These are phyloP conservation scores for Caretta caretta DNA, from an alignment of 2,113 vertebrate species.

Conservation along the genomic window DNA sequence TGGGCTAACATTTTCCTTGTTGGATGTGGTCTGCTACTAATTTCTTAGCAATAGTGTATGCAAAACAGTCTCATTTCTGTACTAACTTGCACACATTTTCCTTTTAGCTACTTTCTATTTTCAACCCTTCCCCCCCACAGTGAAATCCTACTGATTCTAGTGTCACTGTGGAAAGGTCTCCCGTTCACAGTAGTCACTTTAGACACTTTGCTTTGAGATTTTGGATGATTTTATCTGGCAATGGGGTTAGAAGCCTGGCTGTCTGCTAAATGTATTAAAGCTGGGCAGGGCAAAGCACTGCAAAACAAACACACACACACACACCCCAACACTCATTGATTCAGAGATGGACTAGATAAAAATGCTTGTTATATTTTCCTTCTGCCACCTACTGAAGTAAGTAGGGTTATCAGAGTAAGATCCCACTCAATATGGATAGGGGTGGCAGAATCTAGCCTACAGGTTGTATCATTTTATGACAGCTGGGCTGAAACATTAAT, in stretches of 20 bases:
- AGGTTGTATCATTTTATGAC: not conserved
- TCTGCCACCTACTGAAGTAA: not conserved
- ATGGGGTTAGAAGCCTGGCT: not conserved
- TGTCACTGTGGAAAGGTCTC: not conserved
- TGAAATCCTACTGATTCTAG: not conserved
- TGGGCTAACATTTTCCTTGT: not conserved
- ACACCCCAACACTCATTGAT: not conserved
- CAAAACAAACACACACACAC: accelerated
- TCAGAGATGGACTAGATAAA: accelerated
- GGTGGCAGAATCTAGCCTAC: not conserved
- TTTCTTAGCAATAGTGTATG: not conserved
- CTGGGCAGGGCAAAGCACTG: accelerated
- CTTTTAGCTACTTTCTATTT: accelerated
- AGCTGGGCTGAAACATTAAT: accelerated
- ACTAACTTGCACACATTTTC: not conserved
- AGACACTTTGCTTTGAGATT: accelerated
- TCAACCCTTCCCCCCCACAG: not conserved
- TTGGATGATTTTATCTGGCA: not conserved
- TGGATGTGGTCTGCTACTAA: not conserved
- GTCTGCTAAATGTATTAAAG: accelerated
- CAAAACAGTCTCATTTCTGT: not conserved
- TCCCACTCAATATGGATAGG: not conserved
- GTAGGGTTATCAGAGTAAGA: not conserved
- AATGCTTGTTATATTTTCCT: not conserved
- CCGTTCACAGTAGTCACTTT: accelerated